These are phyloP conservation scores for Clepsis dumicolana DNA, from an alignment of 2,888 invertebrate genomes.

Conservation along the genomic window DNA sequence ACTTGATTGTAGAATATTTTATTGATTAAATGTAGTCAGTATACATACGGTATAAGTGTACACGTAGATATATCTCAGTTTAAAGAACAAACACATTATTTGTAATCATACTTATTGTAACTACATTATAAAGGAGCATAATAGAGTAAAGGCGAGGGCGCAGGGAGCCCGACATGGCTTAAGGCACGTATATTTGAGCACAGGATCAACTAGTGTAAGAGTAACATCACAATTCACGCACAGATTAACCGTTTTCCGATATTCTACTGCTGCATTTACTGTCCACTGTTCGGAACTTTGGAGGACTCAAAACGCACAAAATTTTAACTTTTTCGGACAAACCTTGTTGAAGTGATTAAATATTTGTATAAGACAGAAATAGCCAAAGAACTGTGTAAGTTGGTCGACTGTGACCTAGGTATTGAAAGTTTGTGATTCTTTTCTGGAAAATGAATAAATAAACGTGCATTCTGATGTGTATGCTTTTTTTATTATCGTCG, in stretches of 20 bases:
- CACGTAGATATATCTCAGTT: slow-evolving; percentile 68
- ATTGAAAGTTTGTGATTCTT: slow-evolving; percentile 72
- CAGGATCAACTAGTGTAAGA: slow-evolving; percentile 36
- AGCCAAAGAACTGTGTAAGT: slow-evolving; percentile 58
- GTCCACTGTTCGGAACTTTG: slow-evolving; percentile 37
- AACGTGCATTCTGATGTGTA: slow-evolving; percentile 66
- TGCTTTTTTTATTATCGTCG: slow-evolving; percentile 13
- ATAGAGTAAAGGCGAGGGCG: background rate
- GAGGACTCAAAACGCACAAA: slow-evolving; percentile 58
- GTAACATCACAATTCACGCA: slow-evolving; percentile 39
- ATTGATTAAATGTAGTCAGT: slow-evolving; percentile 72
- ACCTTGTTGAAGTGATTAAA: slow-evolving; percentile 45
- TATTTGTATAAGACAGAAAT: slow-evolving; percentile 39
- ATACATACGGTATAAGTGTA: slow-evolving; percentile 73
- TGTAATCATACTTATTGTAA: slow-evolving; percentile 61
- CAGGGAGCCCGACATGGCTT: slow-evolving; percentile 2
- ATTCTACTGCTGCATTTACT: slow-evolving; percentile 35
- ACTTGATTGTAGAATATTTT: slow-evolving; percentile 47
- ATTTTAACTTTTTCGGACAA: slow-evolving; percentile 49
- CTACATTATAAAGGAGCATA: slow-evolving; percentile 38
- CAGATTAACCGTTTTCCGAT: slow-evolving; percentile 21
- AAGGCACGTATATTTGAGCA: slow-evolving; percentile 26
- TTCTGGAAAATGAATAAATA: slow-evolving; percentile 74
- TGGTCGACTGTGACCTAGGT: slow-evolving; percentile 62
- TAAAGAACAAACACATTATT: slow-evolving; percentile 72